These are phyloP conservation scores for Morphnarchus princeps DNA, from an alignment of 2,113 vertebrate genomes.

Conservation along the genomic window DNA sequence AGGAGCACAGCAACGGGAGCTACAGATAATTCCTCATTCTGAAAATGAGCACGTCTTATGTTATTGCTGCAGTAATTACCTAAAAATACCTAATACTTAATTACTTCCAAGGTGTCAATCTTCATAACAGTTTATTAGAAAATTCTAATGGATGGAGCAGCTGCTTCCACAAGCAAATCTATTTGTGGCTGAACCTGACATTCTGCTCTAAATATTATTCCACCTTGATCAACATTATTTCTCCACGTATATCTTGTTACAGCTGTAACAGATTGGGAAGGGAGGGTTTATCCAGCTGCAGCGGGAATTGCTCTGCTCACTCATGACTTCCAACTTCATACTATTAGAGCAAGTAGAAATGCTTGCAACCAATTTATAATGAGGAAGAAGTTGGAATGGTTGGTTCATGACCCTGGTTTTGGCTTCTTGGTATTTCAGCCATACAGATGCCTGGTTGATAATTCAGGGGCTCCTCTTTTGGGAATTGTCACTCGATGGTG, in stretches of 20 bases:
- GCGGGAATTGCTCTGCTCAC: constrained; percentile 29
- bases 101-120: constrained; percentile 76
- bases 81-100: constrained; percentile 77
- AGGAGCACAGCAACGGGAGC: constrained; percentile 13
- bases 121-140: constrained; percentile 73
- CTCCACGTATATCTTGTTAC: neutral
- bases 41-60: constrained; percentile 57
- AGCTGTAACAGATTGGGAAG: constrained; percentile 38
- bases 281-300: constrained; percentile 6
- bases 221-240: constrained; percentile 59
- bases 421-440: neutral
- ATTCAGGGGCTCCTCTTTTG: neutral
- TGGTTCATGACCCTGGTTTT: neutral
- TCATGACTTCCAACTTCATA: neutral
- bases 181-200: constrained; percentile 49
- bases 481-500: neutral
- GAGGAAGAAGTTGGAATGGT: neutral
- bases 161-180: constrained; percentile 57
- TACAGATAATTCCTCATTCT: constrained; percentile 56
- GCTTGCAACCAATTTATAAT: neutral
- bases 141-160: constrained; percentile 69
- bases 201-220: constrained; percentile 67
- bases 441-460: neutral
- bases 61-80: constrained; percentile 70
- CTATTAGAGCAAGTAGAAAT: neutral